Conservation (phyloP, 2,797 vertebrate genomes). For the Neosalanx taihuensis region DNA sequence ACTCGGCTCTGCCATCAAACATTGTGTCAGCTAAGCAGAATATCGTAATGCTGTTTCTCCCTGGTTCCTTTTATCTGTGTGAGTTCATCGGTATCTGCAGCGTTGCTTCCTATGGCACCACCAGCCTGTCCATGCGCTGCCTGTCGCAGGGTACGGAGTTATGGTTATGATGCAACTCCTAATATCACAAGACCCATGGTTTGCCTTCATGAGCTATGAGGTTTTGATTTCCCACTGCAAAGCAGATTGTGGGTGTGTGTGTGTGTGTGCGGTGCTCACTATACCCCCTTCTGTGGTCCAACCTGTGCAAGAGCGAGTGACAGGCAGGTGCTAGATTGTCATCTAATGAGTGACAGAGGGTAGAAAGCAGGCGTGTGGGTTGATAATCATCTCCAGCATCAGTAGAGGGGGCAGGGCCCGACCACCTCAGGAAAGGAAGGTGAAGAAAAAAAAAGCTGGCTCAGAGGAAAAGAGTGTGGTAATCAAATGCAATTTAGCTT, state of each 20-base stretch:
- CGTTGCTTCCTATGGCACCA: conserved; percentile 18
- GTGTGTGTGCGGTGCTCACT: conserved; percentile 1
- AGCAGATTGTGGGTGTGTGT: background rate
- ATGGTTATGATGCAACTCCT: background rate
- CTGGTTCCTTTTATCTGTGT: conserved; percentile 56
- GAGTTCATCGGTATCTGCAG: conserved; percentile 30
- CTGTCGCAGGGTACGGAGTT: conserved; percentile 14
- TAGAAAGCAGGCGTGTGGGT: conserved; percentile 46
- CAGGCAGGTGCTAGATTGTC: conserved; percentile 37
- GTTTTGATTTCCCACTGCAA: background rate
- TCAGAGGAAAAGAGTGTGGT: conserved; percentile 67
- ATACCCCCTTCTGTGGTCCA: background rate
- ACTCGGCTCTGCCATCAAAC: conserved; percentile 42
- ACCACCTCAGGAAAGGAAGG: conserved; percentile 43
- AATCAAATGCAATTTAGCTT: conserved; percentile 57
- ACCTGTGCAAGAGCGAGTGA: background rate
- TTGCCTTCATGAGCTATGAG: background rate
- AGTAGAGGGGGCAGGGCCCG: conserved; percentile 37
- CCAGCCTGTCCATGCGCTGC: conserved; percentile 18
- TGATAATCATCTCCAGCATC: conserved; percentile 59
- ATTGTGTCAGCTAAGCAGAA: conserved; percentile 67
- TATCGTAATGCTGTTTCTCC: conserved; percentile 56
- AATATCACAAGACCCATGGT: background rate
- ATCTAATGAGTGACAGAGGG: conserved; percentile 47
- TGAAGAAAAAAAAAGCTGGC: conserved; percentile 38